Percentiles rank a stretch among this genome's conserved stretches.
Conservation (phyloP, 2,113 vertebrate species). For the Siphamia tubifer region DNA sequence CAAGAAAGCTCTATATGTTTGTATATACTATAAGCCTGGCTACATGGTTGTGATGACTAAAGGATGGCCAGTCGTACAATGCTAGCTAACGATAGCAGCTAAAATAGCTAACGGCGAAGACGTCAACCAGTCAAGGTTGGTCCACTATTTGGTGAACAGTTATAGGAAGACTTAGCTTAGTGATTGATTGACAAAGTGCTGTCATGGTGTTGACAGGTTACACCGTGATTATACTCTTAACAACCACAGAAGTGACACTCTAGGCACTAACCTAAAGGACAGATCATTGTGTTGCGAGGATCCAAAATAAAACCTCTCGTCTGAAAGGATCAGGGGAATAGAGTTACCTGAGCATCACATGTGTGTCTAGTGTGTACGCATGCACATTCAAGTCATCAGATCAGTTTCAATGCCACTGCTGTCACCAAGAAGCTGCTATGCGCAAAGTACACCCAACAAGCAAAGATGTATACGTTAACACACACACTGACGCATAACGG, state of each 20-base stretch:
- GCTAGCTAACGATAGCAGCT: too few relatives aligned
- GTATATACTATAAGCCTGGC: neutral
- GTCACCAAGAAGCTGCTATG: conserved; percentile 41
- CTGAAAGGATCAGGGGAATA: conserved; percentile 49
- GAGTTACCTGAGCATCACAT: conserved; percentile 49
- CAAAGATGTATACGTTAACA: conserved; percentile 17
- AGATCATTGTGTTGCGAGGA: conserved; percentile 27
- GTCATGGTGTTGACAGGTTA: conserved; percentile 27
- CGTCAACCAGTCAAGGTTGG: too few relatives aligned
- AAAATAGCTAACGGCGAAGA: too few relatives aligned
- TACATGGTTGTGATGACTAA: conserved; percentile 13
- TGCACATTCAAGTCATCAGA: conserved; percentile 4
- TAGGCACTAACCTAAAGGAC: conserved; percentile 40
- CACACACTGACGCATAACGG: conserved; percentile 15
- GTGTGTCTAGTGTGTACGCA: neutral
- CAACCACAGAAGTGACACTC: conserved; percentile 41
- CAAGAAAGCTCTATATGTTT: neutral
- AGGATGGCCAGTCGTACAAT: neutral
- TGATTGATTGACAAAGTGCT: neutral
- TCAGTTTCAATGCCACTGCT: conserved; percentile 55
- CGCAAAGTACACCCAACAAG: conserved; percentile 30
- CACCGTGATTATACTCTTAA: conserved; percentile 37
- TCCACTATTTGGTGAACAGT: neutral
- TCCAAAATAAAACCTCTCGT: conserved; percentile 59
- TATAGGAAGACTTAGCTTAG: neutral